A percentile compares a stretch with the other conserved stretches of the same genome.
Conservation (phyloP, 2,113 vertebrate genomes). For the Chaenogobius annularis region DNA sequence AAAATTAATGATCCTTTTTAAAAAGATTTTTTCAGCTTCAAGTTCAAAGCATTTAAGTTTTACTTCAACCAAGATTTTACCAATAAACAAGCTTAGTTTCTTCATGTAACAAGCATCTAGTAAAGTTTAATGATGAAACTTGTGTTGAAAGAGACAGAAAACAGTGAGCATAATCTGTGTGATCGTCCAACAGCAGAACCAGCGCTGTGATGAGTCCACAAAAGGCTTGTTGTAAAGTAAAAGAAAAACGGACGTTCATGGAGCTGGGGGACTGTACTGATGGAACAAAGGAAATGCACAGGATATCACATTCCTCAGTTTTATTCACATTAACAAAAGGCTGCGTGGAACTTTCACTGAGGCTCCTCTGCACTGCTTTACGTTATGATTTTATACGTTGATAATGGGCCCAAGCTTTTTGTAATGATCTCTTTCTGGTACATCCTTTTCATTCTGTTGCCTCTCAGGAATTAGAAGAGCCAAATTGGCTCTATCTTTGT, state of each 20-base stretch:
- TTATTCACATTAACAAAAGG: slow-evolving; percentile 70
- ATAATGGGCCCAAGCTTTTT: slow-evolving; percentile 33
- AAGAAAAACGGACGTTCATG: slow-evolving; percentile 56
- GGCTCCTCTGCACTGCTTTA: slow-evolving; percentile 33
- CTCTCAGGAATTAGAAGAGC: too few relatives aligned
- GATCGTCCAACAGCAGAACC: neutral
- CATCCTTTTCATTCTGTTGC: too few relatives aligned
- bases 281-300: slow-evolving; percentile 76
- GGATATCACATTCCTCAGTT: slow-evolving; percentile 73
- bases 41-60: neutral
- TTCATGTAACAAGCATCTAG: neutral
- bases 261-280: slow-evolving; percentile 62
- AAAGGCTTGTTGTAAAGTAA: slow-evolving; percentile 54
- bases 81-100: too few relatives aligned
- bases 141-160: neutral
- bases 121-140: neutral
- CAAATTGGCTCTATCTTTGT: too few relatives aligned
- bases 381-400: slow-evolving; percentile 14
- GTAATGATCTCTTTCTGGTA: too few relatives aligned
- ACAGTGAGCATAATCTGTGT: neutral
- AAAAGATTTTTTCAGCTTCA: too few relatives aligned
- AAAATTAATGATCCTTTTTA: neutral
- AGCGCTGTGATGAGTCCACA: slow-evolving; percentile 54
- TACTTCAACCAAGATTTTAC: neutral
- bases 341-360: slow-evolving; percentile 65